Conservation (phyloP, 2,888 invertebrate species). For the Synanthedon tipuliformis region DNA sequence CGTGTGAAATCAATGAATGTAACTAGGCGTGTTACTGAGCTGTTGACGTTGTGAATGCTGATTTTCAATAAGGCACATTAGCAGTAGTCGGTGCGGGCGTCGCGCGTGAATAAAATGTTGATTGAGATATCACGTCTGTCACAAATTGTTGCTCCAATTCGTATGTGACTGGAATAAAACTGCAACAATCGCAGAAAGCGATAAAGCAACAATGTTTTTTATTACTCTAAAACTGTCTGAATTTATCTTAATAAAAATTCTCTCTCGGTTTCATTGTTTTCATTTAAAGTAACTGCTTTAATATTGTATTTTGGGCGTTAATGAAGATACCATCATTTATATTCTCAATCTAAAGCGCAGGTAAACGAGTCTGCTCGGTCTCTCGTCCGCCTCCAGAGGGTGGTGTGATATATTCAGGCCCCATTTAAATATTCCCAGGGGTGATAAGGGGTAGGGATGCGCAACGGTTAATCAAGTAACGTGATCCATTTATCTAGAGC, state of each 20-base stretch:
- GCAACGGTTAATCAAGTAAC: conserved; percentile 68
- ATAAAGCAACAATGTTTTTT: neutral
- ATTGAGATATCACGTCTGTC: conserved; percentile 53
- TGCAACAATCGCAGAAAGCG: conserved; percentile 9
- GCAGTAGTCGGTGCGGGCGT: conserved; percentile 46
- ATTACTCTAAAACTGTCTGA: neutral
- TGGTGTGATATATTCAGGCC: conserved; percentile 64
- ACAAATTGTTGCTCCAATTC: conserved; percentile 61
- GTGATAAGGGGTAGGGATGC: conserved; percentile 65
- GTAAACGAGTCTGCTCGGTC: conserved; percentile 44
- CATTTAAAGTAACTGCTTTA: conserved; percentile 18
- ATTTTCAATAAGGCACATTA: conserved; percentile 59
- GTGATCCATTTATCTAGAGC: conserved; percentile 68
- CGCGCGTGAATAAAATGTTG: conserved; percentile 60
- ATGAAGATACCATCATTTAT: conserved; percentile 54
- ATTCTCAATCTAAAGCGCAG: conserved; percentile 51
- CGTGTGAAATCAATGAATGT: conserved; percentile 37
- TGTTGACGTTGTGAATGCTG: conserved; percentile 40
- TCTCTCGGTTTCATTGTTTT: conserved; percentile 12
- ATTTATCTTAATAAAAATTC: conserved; percentile 2
- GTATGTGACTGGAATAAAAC: conserved; percentile 45
- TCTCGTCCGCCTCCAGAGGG: conserved; percentile 49
- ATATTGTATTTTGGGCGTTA: conserved; percentile 28
- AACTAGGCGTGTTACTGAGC: conserved; percentile 28
- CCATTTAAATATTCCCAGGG: conserved; percentile 68